Conservation (phyloP, 2,888 invertebrate species). For the Rhyacophila evoluta region DNA sequence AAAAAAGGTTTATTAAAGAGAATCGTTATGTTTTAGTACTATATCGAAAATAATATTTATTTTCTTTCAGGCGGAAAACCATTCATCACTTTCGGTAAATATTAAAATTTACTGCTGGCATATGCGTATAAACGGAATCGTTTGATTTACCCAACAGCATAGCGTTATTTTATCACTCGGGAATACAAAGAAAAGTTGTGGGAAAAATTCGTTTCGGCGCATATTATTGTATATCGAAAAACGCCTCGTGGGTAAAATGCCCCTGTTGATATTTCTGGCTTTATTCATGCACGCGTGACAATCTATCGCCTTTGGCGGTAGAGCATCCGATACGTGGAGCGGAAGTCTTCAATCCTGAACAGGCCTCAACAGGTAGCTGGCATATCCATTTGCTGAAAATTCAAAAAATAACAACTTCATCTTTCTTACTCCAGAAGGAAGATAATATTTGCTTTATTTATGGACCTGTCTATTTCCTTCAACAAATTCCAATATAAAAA, state of each 20-base stretch:
- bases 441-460: background rate
- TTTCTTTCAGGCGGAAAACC: too few relatives aligned
- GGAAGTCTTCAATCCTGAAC: slow-evolving; percentile 27
- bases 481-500: too few relatives aligned
- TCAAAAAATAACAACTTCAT: slow-evolving; percentile 32
- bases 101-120: too few relatives aligned
- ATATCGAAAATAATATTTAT: too few relatives aligned
- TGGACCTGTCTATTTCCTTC: background rate
- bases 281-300: slow-evolving; percentile 25
- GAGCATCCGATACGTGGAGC: slow-evolving; percentile 17
- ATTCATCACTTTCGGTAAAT: too few relatives aligned
- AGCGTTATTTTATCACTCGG: background rate
- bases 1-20: too few relatives aligned
- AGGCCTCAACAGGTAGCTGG: slow-evolving; percentile 36
- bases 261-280: background rate
- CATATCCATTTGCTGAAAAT: slow-evolving; percentile 29
- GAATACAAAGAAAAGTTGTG: slow-evolving; percentile 14
- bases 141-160: background rate
- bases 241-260: slow-evolving; percentile 8
- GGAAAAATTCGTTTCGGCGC: background rate
- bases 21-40: too few relatives aligned
- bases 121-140: too few relatives aligned
- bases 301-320: slow-evolving; percentile 20
- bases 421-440: slow-evolving; percentile 1
- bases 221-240: slow-evolving; percentile 9